Base-by-base conservation (phyloP, 37 sponge, comb jelly and placozoan species). In the Lycopodina hypogea region DNA sequence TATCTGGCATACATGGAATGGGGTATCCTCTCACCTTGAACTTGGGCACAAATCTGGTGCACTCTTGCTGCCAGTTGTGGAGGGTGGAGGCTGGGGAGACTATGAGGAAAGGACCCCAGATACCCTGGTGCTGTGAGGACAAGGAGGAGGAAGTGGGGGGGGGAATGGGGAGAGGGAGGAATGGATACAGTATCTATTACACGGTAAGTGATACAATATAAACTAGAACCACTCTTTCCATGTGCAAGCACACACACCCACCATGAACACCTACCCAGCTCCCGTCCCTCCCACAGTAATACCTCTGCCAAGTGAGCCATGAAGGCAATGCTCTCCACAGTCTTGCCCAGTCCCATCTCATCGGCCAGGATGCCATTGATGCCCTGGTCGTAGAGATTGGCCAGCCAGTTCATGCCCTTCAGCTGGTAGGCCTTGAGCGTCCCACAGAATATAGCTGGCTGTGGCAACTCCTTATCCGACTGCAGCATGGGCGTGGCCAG, bases 31-130 rank as follows among this genome's bases (percentile, higher is more conserved):
- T 19, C 61, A 88, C 93, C 66, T 78, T 92, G 65, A 92, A 81
- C n/a, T 63, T 29, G 22, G 90, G 78, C 12, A 81, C 83, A 33
- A 93, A 96, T 71, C 91, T 80, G 36, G 82, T 78, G 50, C 90
- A 89, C 72, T 96, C 96, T 63, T 96, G 96, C 69, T 93, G 96
- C 96, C 96, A 96, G 79, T 96, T 96, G 84, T 96, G 93, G 29
- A 96, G 89, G 24, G 96, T 96, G 39, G 94, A 90, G 36, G 96
- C 96, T 30, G 96, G 96, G 29, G 96, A 81, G 55, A 96, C 91
- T 8, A 96, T 80, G 52, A 96, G 80, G 77, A 93, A 96, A 4
- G 96, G 96, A 11, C 96, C 96, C 96, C 96, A 96, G 24, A 79
- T 96, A 1, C 69, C 72, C 78, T 96, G 94, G n/a, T 67, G 69